A percentile compares a stretch with the other conserved stretches of the same genome.
phyloP scores from a whole-genome alignment of 2,888 invertebrate species.

The Pollenia labialis region DNA sequence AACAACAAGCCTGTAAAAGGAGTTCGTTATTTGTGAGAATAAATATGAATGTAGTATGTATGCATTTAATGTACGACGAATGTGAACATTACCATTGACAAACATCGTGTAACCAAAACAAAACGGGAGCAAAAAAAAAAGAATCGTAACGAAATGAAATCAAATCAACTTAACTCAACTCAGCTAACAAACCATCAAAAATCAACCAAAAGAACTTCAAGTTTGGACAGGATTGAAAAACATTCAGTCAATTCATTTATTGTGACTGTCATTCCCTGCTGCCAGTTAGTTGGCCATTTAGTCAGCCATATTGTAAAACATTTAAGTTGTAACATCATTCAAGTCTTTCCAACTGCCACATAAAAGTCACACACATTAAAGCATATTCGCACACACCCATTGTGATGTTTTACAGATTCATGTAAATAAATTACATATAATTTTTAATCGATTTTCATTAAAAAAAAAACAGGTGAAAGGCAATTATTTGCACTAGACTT shows the following conservation, averaged over 20 bases:
- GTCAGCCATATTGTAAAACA: constrained; percentile 9
- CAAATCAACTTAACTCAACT: neutral
- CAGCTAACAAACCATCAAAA: constrained; percentile 60
- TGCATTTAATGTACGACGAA: constrained; percentile 27
- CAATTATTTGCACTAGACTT: no score
- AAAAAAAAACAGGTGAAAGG: no score
- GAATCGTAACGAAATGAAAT: constrained; percentile 32
- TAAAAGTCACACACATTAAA: neutral
- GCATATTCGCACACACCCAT: neutral
- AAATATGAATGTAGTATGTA: constrained; percentile 50
- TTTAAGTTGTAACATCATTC: neutral
- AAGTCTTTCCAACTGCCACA: constrained; percentile 1
- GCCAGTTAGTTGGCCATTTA: constrained; percentile 6
- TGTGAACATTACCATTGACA: constrained; percentile 44
- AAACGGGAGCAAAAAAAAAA: constrained; percentile 21
- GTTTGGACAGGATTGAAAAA: constrained; percentile 4
- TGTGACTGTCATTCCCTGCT: no score
- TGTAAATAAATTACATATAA: no score
- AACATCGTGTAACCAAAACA: constrained; percentile 56
- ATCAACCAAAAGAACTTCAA: constrained; percentile 43
- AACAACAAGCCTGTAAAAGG: constrained; percentile 77
- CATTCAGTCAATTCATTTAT: neutral
- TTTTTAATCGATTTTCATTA: no score
- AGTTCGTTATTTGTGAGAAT: constrained; percentile 79
- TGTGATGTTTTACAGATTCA: neutral